Conservation (phyloP, 92 coral and sea anemone species). For the Umimayanthus chanpuru region DNA sequence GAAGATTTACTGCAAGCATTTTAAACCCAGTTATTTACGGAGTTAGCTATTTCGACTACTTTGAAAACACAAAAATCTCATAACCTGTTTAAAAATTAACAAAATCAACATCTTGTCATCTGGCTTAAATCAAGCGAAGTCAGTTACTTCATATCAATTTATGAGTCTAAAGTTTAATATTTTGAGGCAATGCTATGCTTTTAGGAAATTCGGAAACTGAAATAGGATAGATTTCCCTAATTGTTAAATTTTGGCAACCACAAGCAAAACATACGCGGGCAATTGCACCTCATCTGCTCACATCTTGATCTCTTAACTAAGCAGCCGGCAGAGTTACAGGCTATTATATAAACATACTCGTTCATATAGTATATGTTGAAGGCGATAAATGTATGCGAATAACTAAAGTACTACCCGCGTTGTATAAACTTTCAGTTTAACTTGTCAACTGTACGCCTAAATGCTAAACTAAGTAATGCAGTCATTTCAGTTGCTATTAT, state of each 20-base stretch:
- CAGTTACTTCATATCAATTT: background rate
- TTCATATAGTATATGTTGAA: background rate
- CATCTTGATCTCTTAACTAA: background rate
- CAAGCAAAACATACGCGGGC: background rate
- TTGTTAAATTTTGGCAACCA: background rate
- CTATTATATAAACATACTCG: background rate
- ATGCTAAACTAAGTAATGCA: too few relatives aligned
- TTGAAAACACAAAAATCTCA: too few relatives aligned
- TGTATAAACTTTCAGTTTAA: background rate
- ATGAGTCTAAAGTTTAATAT: background rate
- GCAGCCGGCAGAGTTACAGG: background rate
- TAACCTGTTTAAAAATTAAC: too few relatives aligned
- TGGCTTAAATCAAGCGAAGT: background rate
- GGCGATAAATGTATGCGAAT: background rate
- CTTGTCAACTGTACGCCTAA: background rate
- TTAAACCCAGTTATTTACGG: too few relatives aligned
- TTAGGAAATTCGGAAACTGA: background rate
- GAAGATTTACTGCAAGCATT: too few relatives aligned
- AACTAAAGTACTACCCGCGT: background rate
- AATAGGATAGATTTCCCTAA: slow-evolving; percentile 23
- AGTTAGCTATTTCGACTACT: background rate
- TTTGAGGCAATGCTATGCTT: background rate
- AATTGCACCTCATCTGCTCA: background rate
- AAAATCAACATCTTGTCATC: background rate
- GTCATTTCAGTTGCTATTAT: background rate